Evolutionary conservation across 2,113 vertebrate species (phyloP), one percentile per base, ranked within the genome.

Genomic region (Fukomys damarensis): DNA sequence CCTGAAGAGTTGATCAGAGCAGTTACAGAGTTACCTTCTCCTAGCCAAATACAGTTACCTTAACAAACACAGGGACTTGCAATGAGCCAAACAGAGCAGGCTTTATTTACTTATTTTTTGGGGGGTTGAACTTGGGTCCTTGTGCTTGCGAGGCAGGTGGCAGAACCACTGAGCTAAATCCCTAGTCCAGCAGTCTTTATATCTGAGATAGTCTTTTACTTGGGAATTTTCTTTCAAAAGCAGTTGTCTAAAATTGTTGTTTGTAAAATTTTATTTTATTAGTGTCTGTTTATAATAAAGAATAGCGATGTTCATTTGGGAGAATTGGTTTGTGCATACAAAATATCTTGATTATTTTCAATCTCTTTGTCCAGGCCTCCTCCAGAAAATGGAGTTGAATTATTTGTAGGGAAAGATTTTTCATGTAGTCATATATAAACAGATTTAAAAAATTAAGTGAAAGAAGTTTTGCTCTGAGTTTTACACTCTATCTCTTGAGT

Each of bases 161-260:
- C n/a, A n/a, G n/a, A n/a, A n/a, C n/a, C n/a, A n/a, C n/a, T n/a
- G n/a, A n/a, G n/a, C n/a, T n/a, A n/a, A n/a, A n/a, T n/a, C n/a
- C n/a, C n/a, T n/a, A n/a, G n/a, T n/a, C n/a, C 92, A 94, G 52
- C 86, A 52, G n/a, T 2, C 38, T 95, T 88, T 88, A 32, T 32
- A 38, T 77, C 12, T 76, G 63, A 87, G n/a, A n/a, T 22, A 41
- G 4, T 87, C 35, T 17, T 43, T 86, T 24, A 19, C 20, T 76
- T 90, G 89, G 86, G 89, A 96, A 96, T 94, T 86, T 70, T 89
- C 9, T 46, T 46, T 30, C 68, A 79, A 93, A 66, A 86, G 35
- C 19, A 89, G 82, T 70, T 86, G 46, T 26, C 43, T 79, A 82
- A 46, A 28, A 3, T 49, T 16, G 43, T 30, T 89, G 20, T 59